phyloP scores from a whole-genome alignment of 2,113 vertebrate genomes.

The Cnemophilus loriae region DNA sequence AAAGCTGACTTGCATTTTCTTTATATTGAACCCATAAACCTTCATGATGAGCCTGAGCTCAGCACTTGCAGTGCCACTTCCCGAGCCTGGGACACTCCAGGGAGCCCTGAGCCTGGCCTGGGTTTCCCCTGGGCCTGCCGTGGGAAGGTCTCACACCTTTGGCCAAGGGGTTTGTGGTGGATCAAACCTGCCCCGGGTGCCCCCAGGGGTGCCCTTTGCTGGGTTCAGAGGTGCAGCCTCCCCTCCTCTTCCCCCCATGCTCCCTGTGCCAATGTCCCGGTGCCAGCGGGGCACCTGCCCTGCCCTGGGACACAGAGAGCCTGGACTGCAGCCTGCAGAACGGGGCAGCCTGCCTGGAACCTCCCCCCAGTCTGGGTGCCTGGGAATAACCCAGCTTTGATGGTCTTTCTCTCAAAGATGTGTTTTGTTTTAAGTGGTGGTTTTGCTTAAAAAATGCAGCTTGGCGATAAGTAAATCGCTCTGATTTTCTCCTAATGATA shows the following conservation, averaged over 20 bases:
- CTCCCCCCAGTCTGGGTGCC: neutral
- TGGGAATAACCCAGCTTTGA: neutral
- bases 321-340: neutral
- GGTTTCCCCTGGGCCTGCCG: neutral
- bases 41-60: neutral
- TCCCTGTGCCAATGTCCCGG: rapidly evolving
- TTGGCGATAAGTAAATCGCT: slow-evolving; percentile 6
- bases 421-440: neutral
- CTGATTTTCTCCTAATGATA: slow-evolving; percentile 30
- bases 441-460: slow-evolving; percentile 8
- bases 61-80: rapidly evolving
- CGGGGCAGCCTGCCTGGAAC: neutral
- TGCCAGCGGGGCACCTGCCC: neutral
- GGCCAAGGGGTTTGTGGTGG: neutral
- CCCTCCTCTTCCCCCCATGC: no score
- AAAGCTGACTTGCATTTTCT: neutral
- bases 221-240: neutral
- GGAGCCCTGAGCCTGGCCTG: neutral
- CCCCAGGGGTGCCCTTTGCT: neutral
- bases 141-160: neutral
- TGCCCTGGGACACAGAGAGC: neutral
- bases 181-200: neutral
- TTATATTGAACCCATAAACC: neutral
- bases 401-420: neutral
- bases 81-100: rapidly evolving